Base-by-base conservation (phyloP, 2,797 vertebrate genomes). In the Clarias fuscus region DNA sequence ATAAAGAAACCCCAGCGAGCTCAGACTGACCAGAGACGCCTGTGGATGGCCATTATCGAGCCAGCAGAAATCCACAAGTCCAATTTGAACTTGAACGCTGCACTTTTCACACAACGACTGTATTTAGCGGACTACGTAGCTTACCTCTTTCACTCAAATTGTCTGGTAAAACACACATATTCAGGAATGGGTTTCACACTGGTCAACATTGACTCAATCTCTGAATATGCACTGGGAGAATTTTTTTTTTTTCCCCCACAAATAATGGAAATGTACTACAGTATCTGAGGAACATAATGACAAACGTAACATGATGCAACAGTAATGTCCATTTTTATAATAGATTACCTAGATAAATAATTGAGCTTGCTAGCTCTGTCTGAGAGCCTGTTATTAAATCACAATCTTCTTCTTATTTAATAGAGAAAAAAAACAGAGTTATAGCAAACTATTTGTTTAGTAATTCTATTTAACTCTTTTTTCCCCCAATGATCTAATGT, bases 1-100 rank as follows among this genome's bases (percentile, higher is more conserved):
- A 17, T 62, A 65, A 43, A 81, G 61, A 65, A 81, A 65, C 24
- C 78, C 61, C 24, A 48, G 61, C 14, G 33, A 80, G 59, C 11
- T 64, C 61, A 80, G 78, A 80, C 59, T 64, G 61, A 64, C 33
- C 59, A 64, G 59, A 80, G 37, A 65, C 15, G 40, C 43, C 79
- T 78, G 56, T 4, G 5, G 56, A 78, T 33, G 58, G 22, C 58
- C 30, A 61, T 78, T 78, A 61, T 61, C 11, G 1, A 14, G 30
- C 76, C 13, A 11, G 24, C 62, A 82, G 40, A 82, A 82, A 27
- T 82, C 62, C 62, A 81, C 62, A 48, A 67, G 40, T 81, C 40
- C 62, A 67, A 67, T 82, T 67, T 67, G 0, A 62, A 82, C 61
- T 27, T 13, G 24, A 81, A 65, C 3, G n/a, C 79, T 48, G 40